These are phyloP conservation scores for Papilio demoleus DNA, from an alignment of 2,888 invertebrate species.

Conservation along the genomic window DNA sequence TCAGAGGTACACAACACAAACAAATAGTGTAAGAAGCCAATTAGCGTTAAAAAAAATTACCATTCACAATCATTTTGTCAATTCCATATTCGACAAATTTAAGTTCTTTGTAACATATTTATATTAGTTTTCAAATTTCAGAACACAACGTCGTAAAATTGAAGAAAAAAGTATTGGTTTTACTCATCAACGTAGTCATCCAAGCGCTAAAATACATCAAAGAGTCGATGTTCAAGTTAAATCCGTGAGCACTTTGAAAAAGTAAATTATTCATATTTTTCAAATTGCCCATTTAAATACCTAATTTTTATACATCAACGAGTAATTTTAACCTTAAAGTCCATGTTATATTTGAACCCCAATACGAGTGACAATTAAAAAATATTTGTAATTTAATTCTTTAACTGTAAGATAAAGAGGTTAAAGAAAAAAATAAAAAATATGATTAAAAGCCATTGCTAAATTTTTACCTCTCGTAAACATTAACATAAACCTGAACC, in stretches of 20 bases:
- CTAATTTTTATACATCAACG: background rate
- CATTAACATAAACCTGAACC: background rate
- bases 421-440: background rate
- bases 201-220: constrained; percentile 18
- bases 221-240: constrained; percentile 13
- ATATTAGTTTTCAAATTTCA: background rate
- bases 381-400: no score
- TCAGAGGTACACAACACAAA: no score
- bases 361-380: no score
- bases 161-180: background rate
- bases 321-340: background rate
- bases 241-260: constrained; percentile 15
- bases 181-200: constrained; percentile 1
- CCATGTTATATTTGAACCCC: background rate
- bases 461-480: no score
- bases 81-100: background rate
- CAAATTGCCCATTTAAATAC: constrained; percentile 8
- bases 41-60: no score
- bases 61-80: no score
- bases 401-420: no score
- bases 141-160: background rate
- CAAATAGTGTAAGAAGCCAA: no score
- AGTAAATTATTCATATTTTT: constrained; percentile 23
- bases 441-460: no score
- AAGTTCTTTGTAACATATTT: no score